Evolutionary conservation across 2,797 vertebrate species (phyloP), one percentile per base, ranked within the genome.

Genomic region (Distichodus sexfasciatus): DNA sequence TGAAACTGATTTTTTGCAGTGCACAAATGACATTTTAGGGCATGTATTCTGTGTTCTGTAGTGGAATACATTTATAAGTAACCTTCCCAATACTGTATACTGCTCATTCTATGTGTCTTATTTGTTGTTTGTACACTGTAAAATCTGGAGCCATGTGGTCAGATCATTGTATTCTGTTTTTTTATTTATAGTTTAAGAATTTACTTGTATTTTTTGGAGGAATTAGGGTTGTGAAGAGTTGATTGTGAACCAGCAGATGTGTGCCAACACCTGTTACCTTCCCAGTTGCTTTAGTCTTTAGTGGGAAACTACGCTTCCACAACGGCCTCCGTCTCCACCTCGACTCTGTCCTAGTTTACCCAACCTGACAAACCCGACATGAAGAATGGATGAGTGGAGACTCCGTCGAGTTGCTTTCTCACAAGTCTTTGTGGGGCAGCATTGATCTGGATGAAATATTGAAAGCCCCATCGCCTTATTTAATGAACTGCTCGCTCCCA

Each of bases 311-410:
- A 59, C 24, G 21, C 36, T 41, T 14, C 41, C 36, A 61, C 35
- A 12, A 21, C 55, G n/a, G 14, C 12, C 8, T 41, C 36, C 55
- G 41, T 17, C n/a, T 50, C 72, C 43, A 21, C 51, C 15, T 63
- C 53, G 71, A 71, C 54, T 47, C 10, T 59, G 44, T 47, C 62
- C 68, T 71, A 72, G 54, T 69, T 72, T 76, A 69, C 64, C 66
- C 41, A 69, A 31, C 38, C 50, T 70, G 65, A 55, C 58, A 74
- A 48, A 61, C 24, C 41, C 54, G 8, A 43, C 15, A 60, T 15
- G 54, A 36, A 72, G 57, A 72, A 69, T 24, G 29, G 21, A 59
- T 46, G 26, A 36, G 41, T 12, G 1, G 41, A 40, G 36, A 46
- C 50, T 40, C 33, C 48, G 65, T 14, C 55, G 29, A n/a, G 60